A percentile compares a stretch with the other conserved stretches of the same genome.
phyloP scores from a whole-genome alignment of 2,113 vertebrate genomes.

The Perca fluviatilis region DNA sequence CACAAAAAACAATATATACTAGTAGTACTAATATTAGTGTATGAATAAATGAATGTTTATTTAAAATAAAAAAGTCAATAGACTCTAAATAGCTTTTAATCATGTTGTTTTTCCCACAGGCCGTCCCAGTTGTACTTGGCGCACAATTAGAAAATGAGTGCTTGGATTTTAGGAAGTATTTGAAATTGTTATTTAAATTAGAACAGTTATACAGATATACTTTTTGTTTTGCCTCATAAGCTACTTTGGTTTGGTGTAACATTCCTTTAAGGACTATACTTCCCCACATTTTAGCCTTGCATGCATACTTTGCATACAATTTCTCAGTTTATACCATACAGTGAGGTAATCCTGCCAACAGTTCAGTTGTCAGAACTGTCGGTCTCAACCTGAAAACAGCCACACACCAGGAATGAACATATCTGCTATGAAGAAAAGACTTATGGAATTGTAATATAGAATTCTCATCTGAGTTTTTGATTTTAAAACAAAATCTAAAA shows the following conservation, averaged over 20 bases:
- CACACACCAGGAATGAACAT: background rate
- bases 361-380: background rate
- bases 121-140: conserved; percentile 7
- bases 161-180: background rate
- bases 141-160: background rate
- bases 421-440: background rate
- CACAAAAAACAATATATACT: background rate
- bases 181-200: conserved; percentile 12
- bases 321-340: background rate
- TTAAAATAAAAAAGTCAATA: background rate
- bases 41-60: background rate
- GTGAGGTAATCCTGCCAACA: background rate
- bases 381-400: background rate
- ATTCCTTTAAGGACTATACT: conserved; percentile 1
- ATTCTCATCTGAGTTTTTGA: background rate
- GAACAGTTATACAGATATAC: background rate
- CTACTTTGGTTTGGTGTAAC: conserved; percentile 19
- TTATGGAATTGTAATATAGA: background rate
- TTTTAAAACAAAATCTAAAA: background rate
- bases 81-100: conserved; percentile 1
- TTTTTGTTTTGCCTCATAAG: background rate
- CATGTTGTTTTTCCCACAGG: background rate
- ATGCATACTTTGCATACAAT: background rate
- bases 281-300: background rate
- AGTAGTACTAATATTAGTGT: too few relatives aligned